Conservation (phyloP, 2,888 invertebrate genomes). For the Autographa pulchrina region DNA sequence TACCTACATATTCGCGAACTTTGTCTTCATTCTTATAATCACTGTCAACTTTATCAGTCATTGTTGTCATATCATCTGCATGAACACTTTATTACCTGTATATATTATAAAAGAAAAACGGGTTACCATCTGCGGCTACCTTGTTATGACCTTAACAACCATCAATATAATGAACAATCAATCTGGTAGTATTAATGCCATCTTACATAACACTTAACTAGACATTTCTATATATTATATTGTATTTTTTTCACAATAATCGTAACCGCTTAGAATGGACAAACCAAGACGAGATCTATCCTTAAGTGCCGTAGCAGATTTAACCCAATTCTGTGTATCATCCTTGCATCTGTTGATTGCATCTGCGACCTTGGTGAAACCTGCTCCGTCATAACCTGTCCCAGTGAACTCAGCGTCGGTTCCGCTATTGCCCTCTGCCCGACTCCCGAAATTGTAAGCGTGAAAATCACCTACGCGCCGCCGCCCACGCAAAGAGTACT, state of each 20-base stretch:
- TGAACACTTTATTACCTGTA: neutral
- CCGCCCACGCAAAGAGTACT: conserved; percentile 60
- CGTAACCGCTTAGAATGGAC: neutral
- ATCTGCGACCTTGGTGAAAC: conserved; percentile 62
- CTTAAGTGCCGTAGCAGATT: neutral
- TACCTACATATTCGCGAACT: neutral
- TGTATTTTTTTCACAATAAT: neutral
- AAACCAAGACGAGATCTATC: neutral
- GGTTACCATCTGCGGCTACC: neutral
- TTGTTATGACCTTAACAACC: neutral
- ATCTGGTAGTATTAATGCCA: too few species aligned
- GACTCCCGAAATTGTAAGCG: conserved; percentile 74
- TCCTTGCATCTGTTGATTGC: conserved; percentile 63
- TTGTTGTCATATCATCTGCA: neutral
- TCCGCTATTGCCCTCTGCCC: conserved; percentile 68
- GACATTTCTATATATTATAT: neutral
- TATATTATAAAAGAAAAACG: too few species aligned
- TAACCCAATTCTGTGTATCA: conserved; percentile 33
- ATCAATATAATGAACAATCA: too few species aligned
- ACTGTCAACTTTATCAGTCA: neutral
- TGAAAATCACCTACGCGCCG: conserved; percentile 77
- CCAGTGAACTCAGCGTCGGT: conserved; percentile 67
- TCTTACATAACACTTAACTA: too few species aligned
- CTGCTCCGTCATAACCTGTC: conserved; percentile 61
- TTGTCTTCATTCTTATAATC: neutral